These are phyloP conservation scores for Reticulitermes speratus DNA, from an alignment of 1,140 invertebrate species.

Conservation along the genomic window DNA sequence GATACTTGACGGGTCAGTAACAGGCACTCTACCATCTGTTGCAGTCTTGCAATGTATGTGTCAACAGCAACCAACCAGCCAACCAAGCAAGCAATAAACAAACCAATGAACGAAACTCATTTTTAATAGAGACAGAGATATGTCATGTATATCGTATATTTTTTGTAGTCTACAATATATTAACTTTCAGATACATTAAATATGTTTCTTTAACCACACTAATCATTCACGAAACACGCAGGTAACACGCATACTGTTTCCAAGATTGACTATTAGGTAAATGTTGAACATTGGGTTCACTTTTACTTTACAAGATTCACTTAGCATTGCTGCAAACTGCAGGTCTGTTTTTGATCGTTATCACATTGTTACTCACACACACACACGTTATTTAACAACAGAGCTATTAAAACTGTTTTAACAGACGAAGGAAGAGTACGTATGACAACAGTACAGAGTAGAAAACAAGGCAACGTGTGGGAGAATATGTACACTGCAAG, in stretches of 20 bases:
- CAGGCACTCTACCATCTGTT: too few relatives aligned
- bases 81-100: too few relatives aligned
- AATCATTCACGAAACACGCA: background rate
- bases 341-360: background rate
- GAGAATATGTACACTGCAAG: background rate
- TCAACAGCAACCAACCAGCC: too few relatives aligned
- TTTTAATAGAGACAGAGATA: background rate
- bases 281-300: background rate
- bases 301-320: background rate
- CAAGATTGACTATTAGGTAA: background rate
- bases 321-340: background rate
- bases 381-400: background rate
- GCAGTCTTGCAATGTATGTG: too few relatives aligned
- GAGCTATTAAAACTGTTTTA: background rate
- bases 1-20: too few relatives aligned
- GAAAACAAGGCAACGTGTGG: slow-evolving; percentile 14
- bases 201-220: background rate
- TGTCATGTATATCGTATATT: background rate
- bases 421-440: slow-evolving; percentile 10
- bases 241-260: background rate
- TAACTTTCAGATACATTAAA: background rate
- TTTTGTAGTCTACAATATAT: background rate
- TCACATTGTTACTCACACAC: background rate
- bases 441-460: background rate
- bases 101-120: too few relatives aligned